Evolutionary conservation across 2,113 vertebrate genomes (phyloP), one percentile per base, ranked within the genome.

Genomic region (Halcyon senegalensis): DNA sequence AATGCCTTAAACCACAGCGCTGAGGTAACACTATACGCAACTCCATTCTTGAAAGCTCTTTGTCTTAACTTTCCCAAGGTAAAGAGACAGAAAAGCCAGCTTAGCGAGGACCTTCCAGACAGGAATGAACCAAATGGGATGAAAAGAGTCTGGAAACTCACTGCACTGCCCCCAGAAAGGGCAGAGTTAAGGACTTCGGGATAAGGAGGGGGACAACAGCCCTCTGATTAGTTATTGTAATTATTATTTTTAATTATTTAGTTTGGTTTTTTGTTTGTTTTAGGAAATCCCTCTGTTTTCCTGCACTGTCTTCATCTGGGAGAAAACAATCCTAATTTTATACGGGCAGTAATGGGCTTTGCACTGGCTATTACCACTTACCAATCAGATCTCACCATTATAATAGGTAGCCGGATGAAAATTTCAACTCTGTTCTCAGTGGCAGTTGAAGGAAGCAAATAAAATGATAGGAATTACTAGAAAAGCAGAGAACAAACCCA

Each of bases 261-360:
- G 35, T 35, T 35, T 35, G 35, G 35, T 46, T 46, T 25, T 53
- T 53, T 51, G 41, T 13, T 60, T 23, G 75, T 64, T 68, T 81
- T 25, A 66, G 43, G 9, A 33, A 62, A 11, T 59, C 31, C 18
- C 15, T 43, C 21, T 3, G 4, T 62, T 93, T 88, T 66, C 16
- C 9, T 69, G 24, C 0, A 0, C 23, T 63, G 27, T 33, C 53
- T 94, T 82, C 62, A 28, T 30, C 14, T 50, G 30, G 33, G 33
- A 93, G 79, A 76, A 94, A 82, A 53, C 46, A 89, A 58, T 77
- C 33, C 67, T 80, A 10, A 31, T 82, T 92, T 83, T 92, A 13
- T 25, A 14, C 3, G 17, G 43, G 31, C 2, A 2, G 46, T 69
- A 78, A 82, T 19, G 25, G 84, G 55, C 55, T 94, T 74, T 46